Evolutionary conservation across 2,113 vertebrate genomes (phyloP), one percentile per base, ranked within the genome.

Genomic region (Campylorhamphus procurvoides): DNA sequence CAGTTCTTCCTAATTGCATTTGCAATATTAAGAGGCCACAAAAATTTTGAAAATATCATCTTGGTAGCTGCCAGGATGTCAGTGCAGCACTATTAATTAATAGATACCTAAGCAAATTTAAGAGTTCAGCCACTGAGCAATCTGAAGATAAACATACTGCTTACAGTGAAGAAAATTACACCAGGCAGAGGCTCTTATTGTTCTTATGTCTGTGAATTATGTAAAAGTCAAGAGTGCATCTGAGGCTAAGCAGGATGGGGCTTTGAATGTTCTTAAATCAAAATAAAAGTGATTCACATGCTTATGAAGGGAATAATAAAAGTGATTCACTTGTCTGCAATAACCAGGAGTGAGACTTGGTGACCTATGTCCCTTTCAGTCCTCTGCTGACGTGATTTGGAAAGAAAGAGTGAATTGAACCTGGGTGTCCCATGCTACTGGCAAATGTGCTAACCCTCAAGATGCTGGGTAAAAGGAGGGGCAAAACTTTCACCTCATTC

Each of bases 161-260:
- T 24, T 55, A 13, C 29, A 31, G 25, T 47, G 35, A 87, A 68
- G 59, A 67, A 95, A 88, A 77, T 90, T 44, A 74, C 17, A 67
- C 20, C 56, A 77, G 12, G 46, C 59, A 71, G 39, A 83, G 22
- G 28, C 6, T 83, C 18, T 73, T 85, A 33, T 46, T 89, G 11
- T 67, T 85, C 59, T 40, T 37, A 42, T n/a, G 60, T 72, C 52
- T 12, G 2, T 86, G 56, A 90, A 92, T 88, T 93, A 76, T 77
- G 33, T 67, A 88, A 74, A 90, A 93, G 42, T 50, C 55, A 63
- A 40, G 59, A 79, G 42, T 67, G 24, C 11, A 40, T 75, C 52
- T 78, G 31, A 78, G 59, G 64, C 16, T 40, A 56, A 29, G 44
- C 47, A 75, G 4, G 52, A 89, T 47, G 44, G 15, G 39, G 8